phyloP scores from a whole-genome alignment of 2,113 vertebrate species.

The Hylia prasina region DNA sequence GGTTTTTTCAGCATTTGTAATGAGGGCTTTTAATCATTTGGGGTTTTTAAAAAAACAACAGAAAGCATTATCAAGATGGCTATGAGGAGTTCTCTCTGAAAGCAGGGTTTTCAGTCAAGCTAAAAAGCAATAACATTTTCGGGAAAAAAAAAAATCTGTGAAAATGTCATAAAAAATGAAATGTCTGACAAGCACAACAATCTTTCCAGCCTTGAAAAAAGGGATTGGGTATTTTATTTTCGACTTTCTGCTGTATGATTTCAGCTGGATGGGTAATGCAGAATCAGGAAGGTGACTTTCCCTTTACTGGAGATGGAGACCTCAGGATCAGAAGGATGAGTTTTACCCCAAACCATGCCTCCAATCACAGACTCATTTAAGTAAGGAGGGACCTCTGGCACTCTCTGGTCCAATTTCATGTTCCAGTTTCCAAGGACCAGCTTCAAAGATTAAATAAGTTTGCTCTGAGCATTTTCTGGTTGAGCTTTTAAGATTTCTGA shows the following conservation, averaged over 20 bases:
- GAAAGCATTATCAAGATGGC: not conserved
- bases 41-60: not conserved
- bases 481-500: not conserved
- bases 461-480: not conserved
- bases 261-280: conserved; percentile 6
- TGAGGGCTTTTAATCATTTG: conserved; percentile 2
- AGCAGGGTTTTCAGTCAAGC: conserved; percentile 27
- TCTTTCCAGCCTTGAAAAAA: conserved; percentile 25
- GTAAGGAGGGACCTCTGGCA: not conserved
- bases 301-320: not conserved
- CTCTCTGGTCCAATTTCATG: not conserved
- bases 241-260: not conserved
- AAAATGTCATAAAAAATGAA: conserved; percentile 50
- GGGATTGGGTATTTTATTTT: conserved; percentile 14
- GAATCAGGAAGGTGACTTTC: conserved; percentile 21
- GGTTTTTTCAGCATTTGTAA: conserved; percentile 7
- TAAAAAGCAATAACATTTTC: conserved; percentile 49
- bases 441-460: not conserved
- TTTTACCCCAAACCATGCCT: not conserved
- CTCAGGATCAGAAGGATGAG: not conserved
- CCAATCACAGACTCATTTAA: not conserved
- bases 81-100: conserved; percentile 17
- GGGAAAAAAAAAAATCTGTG: not conserved
- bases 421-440: not conserved
- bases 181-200: conserved; percentile 54